Base-by-base conservation (phyloP, 2,888 invertebrate species). In the Synergus japonicus region DNA sequence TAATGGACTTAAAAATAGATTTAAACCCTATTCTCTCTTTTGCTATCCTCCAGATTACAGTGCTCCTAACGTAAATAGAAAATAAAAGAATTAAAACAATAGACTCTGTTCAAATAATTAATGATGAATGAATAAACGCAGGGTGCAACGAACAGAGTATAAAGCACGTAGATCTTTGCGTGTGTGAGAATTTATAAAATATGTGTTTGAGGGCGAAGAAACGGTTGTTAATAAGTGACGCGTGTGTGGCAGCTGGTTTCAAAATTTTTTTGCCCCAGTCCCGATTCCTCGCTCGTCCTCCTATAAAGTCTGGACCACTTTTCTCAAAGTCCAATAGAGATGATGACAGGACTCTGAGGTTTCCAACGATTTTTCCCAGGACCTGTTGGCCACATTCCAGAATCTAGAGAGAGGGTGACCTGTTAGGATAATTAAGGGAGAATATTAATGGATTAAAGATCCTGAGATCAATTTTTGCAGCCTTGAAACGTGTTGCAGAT, bases 241-340 rank as follows among this genome's bases (percentile, higher is more conserved):
- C 90, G 90, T 91, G 91, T 91, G 89, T 88, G 88, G 88, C 91
- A 91, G 90, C 91, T 91, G 91, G 88, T 89, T 87, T 86, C 83
- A 89, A 85, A 88, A 88, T 90, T 89, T 90, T 89, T 84, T 67
- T 78, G 79, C 60, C 73, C 82, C 76, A 54, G 73, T 54, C 82
- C 81, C 78, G 65, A 76, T 65, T n/a, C 66, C 43, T 44, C 37
- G 37, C 37, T 37, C 37, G 5, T 37, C 46, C 58, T 76, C 76
- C 49, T 8, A 65, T 18, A 18, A 49, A 41, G 54, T 43, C 69
- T 54, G 18, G 18, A 49, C 12, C 49, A 66, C 46, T 43, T 69
- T 69, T 69, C 43, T n/a, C 46, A 66, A 65, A 13, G 44, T 44
- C 66, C 66, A 12, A 37, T 65, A 64, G 64, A 43, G 41, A 66